Evolutionary conservation across 2,113 vertebrate species (phyloP).

Genomic region (Perognathus longimembris): DNA sequence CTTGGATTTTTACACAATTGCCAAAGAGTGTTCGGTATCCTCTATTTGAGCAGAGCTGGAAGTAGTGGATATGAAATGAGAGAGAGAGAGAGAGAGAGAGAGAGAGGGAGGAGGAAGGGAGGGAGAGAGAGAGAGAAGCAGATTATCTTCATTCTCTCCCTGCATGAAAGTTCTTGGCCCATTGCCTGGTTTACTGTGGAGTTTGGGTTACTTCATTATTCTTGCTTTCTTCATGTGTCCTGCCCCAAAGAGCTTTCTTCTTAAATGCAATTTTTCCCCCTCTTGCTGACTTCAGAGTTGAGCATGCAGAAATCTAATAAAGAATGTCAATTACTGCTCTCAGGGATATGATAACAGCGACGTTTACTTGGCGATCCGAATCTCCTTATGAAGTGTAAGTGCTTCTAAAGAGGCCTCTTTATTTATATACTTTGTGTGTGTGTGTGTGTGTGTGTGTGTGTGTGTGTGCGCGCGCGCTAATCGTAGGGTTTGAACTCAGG

Average conservation of each 20-base stretch:
- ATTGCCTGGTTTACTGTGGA: conserved; percentile 65
- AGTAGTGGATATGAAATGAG: not conserved
- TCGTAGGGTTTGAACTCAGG: no score
- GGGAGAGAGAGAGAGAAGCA: not conserved
- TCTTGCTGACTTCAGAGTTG: conserved; percentile 38
- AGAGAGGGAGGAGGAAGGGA: no score
- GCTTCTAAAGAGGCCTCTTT: not conserved
- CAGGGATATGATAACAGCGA: not conserved
- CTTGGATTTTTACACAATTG: conserved; percentile 63
- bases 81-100: not conserved
- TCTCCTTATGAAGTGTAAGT: not conserved
- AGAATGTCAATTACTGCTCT: not conserved
- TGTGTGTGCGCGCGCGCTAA: no score
- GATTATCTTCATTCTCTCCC: conserved; percentile 25
- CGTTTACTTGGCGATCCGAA: not conserved
- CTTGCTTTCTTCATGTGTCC: not conserved
- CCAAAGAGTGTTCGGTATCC: not conserved
- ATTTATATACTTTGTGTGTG: not conserved
- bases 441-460: no score
- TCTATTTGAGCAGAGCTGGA: conserved; percentile 50
- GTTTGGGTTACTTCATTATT: conserved; percentile 51
- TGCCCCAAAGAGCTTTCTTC: not conserved
- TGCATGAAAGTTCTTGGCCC: conserved; percentile 52
- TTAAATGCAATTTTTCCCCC: not conserved
- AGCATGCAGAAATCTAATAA: not conserved